phyloP scores from a whole-genome alignment of 2,113 vertebrate species.

The Urocitellus parryii region DNA sequence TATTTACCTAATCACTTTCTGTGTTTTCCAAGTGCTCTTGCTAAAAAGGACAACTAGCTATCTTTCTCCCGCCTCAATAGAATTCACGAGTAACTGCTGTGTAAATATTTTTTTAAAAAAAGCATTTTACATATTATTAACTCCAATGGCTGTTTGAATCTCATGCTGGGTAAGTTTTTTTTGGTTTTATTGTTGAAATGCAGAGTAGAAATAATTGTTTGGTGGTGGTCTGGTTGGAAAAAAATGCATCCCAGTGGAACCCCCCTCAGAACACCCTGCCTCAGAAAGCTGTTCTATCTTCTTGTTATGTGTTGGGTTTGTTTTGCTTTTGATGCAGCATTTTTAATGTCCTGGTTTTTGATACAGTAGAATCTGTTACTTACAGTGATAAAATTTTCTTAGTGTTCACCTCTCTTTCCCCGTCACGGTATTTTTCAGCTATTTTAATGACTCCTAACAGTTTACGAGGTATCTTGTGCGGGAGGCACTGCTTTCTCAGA shows the following conservation, averaged over 20 bases:
- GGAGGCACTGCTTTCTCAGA: neutral
- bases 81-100: slow-evolving; percentile 75
- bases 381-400: neutral
- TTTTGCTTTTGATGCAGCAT: neutral
- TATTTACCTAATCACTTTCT: slow-evolving; percentile 77
- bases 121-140: slow-evolving; percentile 77
- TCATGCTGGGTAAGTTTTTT: slow-evolving; percentile 43
- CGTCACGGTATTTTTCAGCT: neutral
- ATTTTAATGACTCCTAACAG: neutral
- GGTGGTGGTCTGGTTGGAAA: slow-evolving; percentile 62
- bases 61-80: slow-evolving; percentile 73
- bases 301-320: neutral
- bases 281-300: slow-evolving; percentile 1
- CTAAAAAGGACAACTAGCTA: slow-evolving; percentile 64
- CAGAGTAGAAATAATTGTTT: slow-evolving; percentile 51
- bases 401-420: neutral
- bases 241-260: slow-evolving; percentile 57
- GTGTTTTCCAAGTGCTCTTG: slow-evolving; percentile 81
- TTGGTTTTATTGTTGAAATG: slow-evolving; percentile 20
- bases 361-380: neutral
- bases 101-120: slow-evolving; percentile 51
- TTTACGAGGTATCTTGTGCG: neutral
- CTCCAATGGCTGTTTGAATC: slow-evolving; percentile 67
- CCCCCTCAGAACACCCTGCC: neutral
- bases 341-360: slow-evolving; percentile 16